Base-by-base conservation (phyloP, 2,113 vertebrate genomes). In the Semicossyphus pulcher region DNA sequence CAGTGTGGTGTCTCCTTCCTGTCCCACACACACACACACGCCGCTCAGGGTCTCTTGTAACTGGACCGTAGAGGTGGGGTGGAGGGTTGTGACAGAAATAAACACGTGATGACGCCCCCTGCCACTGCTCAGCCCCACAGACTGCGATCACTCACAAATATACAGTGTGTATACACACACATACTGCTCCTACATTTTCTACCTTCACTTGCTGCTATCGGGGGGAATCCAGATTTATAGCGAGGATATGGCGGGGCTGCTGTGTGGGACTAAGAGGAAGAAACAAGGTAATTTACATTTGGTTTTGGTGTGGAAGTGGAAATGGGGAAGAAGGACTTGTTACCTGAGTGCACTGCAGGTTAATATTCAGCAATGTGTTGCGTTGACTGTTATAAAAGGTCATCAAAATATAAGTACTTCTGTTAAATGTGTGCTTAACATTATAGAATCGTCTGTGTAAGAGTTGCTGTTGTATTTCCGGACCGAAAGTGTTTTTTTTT, bases 251-350 rank as follows among this genome's bases (percentile, higher is more conserved):
- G 94, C 96, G 0, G 93, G 93, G 0, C 92, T 97, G 6, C 91
- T 97, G 48, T 97, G 96, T 61, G 94, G 95, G 75, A 93, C 93
- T 62, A 96, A 94, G 80, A 93, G 82, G 87, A 96, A 89, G 83
- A 95, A 95, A 76, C 94, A 94, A 95, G 95, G 95, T 95, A 95
- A 94, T 76, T 80, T 72, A 12, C 53, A 23, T 21, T 15, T 39
- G 11, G n/a, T 20, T 39, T 81, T 45, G 62, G 53, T 72, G 77
- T 64, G 51, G 21, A 61, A 10, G n/a, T 63, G 16, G 41, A 28
- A 87, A 80, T 52, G 37, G 56, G 67, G 88, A 91, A 87, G 58
- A 41, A 12, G 48, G 48, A 81, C 25, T 16, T 62, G 54, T 77
- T 57, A 70, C 81, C 75, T 88, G 28, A 10, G 29, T 56, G 34